phyloP scores from a whole-genome alignment of 1,140 invertebrate genomes.

The Melipona quadrifasciata region DNA sequence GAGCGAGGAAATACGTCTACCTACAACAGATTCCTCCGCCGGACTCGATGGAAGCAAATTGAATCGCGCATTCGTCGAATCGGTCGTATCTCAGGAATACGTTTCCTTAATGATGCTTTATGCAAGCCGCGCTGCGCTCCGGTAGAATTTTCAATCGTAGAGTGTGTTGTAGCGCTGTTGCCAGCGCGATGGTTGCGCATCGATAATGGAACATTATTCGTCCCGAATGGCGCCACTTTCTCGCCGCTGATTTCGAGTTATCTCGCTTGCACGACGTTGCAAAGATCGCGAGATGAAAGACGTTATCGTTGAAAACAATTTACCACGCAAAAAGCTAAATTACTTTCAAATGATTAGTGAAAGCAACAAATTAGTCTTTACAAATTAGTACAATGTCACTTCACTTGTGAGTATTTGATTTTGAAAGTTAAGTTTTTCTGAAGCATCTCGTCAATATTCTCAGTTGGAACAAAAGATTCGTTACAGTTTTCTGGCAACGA shows the following conservation, averaged over 20 bases:
- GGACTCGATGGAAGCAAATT: background rate
- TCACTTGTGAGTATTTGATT: background rate
- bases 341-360: background rate
- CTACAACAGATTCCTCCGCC: background rate
- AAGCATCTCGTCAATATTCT: too few species aligned
- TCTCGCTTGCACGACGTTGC: background rate
- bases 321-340: background rate
- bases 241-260: conserved; percentile 27
- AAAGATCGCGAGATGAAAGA: background rate
- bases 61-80: conserved; percentile 11
- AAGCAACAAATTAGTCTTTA: background rate
- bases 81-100: conserved; percentile 37
- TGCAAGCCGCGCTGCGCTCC: background rate
- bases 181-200: background rate
- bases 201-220: conserved; percentile 25
- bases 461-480: too few species aligned
- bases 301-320: background rate
- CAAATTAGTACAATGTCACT: background rate
- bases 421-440: background rate
- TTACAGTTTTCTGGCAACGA: too few species aligned
- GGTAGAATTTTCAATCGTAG: conserved; percentile 14
- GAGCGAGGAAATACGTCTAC: background rate
- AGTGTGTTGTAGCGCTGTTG: background rate
- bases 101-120: conserved; percentile 61
- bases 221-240: conserved; percentile 2